Evolutionary conservation across 1,140 invertebrate genomes (phyloP).

Genomic region (Spodoptera litura): DNA sequence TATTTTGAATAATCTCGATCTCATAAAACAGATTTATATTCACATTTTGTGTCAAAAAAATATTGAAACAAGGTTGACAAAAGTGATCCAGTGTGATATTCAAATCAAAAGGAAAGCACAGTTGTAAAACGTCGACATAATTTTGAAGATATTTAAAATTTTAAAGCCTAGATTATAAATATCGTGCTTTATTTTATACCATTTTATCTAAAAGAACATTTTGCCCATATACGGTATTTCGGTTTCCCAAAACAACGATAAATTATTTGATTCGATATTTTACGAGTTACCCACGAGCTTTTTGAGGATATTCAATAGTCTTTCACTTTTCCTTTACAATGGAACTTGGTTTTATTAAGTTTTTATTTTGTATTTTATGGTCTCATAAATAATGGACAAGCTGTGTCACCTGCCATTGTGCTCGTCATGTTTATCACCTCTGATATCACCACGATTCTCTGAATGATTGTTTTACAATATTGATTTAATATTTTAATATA

Average conservation of each 20-base stretch:
- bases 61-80: not conserved
- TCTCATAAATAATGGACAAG: slow-evolving; percentile 55
- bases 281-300: not conserved
- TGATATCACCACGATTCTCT: slow-evolving; percentile 49
- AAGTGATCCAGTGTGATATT: not conserved
- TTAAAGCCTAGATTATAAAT: slow-evolving; percentile 17
- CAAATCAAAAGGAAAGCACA: slow-evolving; percentile 5
- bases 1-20: not conserved
- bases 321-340: slow-evolving; percentile 41
- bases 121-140: not conserved
- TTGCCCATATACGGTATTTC: not conserved
- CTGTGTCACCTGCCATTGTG: slow-evolving; percentile 30
- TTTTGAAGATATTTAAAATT: not conserved
- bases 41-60: not conserved
- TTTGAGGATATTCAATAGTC: slow-evolving; percentile 17
- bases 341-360: slow-evolving; percentile 36
- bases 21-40: not conserved
- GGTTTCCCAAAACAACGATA: slow-evolving; percentile 10
- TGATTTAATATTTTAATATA: slow-evolving; percentile 54
- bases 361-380: slow-evolving; percentile 46
- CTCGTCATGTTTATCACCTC: slow-evolving; percentile 49
- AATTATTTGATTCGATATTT: slow-evolving; percentile 4
- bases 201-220: slow-evolving; percentile 18
- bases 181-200: slow-evolving; percentile 11
- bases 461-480: slow-evolving; percentile 52